Evolutionary conservation across 2,797 vertebrate genomes (phyloP).

Genomic region (Lemur catta): DNA sequence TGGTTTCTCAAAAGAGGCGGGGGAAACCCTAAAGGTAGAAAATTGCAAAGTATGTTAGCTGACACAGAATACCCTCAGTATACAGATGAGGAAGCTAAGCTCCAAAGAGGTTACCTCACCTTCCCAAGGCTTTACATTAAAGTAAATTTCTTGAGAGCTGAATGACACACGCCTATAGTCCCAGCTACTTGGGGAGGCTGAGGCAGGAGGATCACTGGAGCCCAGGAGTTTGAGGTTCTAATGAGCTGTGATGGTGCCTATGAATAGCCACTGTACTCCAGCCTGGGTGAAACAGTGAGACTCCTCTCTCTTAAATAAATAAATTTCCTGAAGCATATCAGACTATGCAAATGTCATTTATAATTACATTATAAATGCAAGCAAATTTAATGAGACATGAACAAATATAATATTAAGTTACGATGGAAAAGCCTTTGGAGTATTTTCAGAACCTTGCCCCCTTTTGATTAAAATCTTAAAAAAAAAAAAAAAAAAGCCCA

Average conservation of each 20-base stretch:
- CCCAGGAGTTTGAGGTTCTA: background rate
- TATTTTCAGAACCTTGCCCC: background rate
- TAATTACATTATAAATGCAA: background rate
- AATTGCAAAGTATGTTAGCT: background rate
- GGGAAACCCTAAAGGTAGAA: background rate
- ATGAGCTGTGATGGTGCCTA: background rate
- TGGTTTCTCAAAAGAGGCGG: rapidly evolving
- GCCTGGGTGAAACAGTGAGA: background rate
- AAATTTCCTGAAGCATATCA: background rate
- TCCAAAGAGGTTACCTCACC: background rate
- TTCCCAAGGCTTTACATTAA: slow-evolving; percentile 30
- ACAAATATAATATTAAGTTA: background rate
- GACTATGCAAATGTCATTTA: slow-evolving; percentile 8
- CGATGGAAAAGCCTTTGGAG: background rate
- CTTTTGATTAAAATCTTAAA: background rate
- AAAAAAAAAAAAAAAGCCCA: background rate
- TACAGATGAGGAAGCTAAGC: background rate
- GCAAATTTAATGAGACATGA: slow-evolving; percentile 9
- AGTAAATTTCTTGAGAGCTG: background rate
- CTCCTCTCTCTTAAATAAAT: background rate
- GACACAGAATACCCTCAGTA: background rate
- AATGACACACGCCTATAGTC: background rate
- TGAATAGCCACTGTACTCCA: background rate
- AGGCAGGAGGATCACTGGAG: background rate
- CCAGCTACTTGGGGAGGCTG: background rate